Evolutionary conservation across 2,113 vertebrate species (phyloP).

Genomic region (Otus sunia): DNA sequence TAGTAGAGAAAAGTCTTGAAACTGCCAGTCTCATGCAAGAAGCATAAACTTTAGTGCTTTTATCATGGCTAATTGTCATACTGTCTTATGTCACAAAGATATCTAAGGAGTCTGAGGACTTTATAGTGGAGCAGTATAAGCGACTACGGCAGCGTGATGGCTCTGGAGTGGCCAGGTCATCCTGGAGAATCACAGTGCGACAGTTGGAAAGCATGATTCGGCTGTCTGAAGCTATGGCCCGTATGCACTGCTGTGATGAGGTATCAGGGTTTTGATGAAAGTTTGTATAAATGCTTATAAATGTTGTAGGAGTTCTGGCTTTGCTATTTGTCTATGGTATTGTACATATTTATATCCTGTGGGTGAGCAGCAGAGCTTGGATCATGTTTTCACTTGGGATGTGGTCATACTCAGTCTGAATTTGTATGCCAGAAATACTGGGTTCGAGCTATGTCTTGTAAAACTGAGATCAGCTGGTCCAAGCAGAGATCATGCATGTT

Average conservation of each 20-base stretch:
- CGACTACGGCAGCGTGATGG: constrained; percentile 91
- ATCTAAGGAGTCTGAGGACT: constrained; percentile 95
- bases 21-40: neutral
- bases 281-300: accelerated
- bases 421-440: neutral
- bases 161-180: constrained; percentile 87
- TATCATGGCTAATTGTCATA: neutral
- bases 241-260: constrained; percentile 99
- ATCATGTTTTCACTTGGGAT: neutral
- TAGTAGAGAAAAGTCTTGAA: neutral
- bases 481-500: neutral
- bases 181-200: constrained; percentile 96
- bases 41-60: neutral
- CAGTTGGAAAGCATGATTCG: constrained; percentile 99
- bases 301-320: neutral
- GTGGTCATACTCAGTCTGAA: neutral
- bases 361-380: neutral
- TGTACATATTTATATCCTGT: neutral
- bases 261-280: constrained; percentile 35
- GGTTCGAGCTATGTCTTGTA: neutral
- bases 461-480: neutral
- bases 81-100: constrained; percentile 76
- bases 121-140: constrained; percentile 99
- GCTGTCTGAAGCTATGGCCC: constrained; percentile 94
- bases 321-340: neutral